A percentile compares a stretch with the other conserved stretches of the same genome.
Conservation (phyloP, 2,113 vertebrate species). For the Cryptomyrus ogoouensis region DNA sequence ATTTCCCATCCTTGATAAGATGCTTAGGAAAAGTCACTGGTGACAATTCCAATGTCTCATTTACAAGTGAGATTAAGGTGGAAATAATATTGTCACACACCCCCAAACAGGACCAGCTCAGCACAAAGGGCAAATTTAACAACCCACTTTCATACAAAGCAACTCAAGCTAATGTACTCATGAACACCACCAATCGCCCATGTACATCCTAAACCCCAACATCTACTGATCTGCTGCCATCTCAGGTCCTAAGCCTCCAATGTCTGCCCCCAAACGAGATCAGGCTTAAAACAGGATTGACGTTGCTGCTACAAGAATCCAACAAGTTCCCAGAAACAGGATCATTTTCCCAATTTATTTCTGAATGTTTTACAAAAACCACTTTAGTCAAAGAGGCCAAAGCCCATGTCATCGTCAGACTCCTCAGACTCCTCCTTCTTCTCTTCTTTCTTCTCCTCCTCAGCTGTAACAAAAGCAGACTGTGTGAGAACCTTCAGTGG, state of each 20-base stretch:
- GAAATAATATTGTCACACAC: neutral
- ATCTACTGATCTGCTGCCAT: neutral
- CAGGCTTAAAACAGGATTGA: neutral
- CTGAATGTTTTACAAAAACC: slow-evolving; percentile 57
- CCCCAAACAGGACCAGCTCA: neutral
- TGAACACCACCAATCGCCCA: neutral
- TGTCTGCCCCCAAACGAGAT: neutral
- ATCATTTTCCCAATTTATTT: slow-evolving; percentile 38
- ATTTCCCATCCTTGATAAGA: neutral
- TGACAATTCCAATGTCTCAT: neutral
- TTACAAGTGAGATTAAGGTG: neutral
- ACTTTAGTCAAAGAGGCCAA: slow-evolving; percentile 92
- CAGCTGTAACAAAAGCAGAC: slow-evolving; percentile 58
- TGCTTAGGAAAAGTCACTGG: neutral
- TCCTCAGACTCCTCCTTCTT: slow-evolving; percentile 97
- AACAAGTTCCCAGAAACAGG: neutral
- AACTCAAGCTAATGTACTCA: neutral
- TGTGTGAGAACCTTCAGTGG: neutral
- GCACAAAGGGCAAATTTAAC: neutral
- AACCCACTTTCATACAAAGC: neutral
- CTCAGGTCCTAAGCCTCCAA: neutral
- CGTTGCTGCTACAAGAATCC: neutral
- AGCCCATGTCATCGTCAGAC: slow-evolving; percentile 98
- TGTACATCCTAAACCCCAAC: neutral
- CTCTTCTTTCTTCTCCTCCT: slow-evolving; percentile 93